Percentiles rank a stretch among this genome's conserved stretches.
phyloP scores from a whole-genome alignment of 2,888 invertebrate genomes.

The Abrostola tripartita region DNA sequence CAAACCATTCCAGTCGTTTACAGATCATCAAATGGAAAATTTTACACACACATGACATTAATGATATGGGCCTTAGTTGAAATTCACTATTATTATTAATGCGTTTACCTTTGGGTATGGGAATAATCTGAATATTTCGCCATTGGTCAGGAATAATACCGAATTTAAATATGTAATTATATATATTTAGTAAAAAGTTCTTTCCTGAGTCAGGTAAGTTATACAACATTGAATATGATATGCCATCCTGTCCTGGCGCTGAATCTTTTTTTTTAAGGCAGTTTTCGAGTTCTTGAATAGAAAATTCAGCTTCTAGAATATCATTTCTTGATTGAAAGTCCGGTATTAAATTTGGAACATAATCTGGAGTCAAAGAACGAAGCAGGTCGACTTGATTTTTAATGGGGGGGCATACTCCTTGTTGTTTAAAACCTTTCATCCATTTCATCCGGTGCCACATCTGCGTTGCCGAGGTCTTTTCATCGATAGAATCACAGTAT shows the following conservation, averaged over 20 bases:
- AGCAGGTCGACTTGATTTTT: slow-evolving; percentile 1
- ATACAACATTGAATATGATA: too few species aligned
- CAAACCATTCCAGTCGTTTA: neutral
- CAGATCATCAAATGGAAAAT: neutral
- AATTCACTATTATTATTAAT: too few species aligned
- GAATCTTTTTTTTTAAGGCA: slow-evolving; percentile 6
- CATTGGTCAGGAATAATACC: too few species aligned
- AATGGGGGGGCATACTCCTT: neutral
- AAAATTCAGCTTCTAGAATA: neutral
- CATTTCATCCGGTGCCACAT: slow-evolving; percentile 7
- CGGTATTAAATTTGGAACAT: neutral
- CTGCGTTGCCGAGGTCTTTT: neutral
- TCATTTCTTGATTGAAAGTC: neutral
- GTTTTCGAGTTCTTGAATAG: neutral
- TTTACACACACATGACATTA: neutral
- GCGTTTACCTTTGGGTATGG: too few species aligned
- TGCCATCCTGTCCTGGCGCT: too few species aligned
- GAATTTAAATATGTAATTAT: too few species aligned
- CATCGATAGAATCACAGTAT: neutral
- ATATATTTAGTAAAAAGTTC: too few species aligned
- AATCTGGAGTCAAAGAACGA: slow-evolving; percentile 6
- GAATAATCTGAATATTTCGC: too few species aligned
- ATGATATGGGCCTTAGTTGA: neutral
- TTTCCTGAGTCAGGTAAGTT: too few species aligned
- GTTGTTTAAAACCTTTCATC: slow-evolving; percentile 6